A percentile compares a stretch with the other conserved stretches of the same genome.
phyloP scores from a whole-genome alignment of 2,113 vertebrate species.

The Onychostruthus taczanowskii region DNA sequence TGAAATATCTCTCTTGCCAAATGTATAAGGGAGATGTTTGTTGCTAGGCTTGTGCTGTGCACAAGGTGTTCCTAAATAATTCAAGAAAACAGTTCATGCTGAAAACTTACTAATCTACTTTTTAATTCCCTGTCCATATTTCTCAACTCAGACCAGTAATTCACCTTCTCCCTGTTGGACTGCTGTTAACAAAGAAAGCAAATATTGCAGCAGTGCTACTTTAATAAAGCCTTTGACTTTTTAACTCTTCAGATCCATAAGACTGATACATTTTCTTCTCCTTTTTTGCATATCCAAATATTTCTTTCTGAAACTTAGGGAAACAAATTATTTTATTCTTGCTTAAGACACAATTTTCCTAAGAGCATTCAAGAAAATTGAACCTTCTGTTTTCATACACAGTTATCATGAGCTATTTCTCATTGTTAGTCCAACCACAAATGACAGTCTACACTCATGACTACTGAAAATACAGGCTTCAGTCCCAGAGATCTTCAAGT shows the following conservation, averaged over 20 bases:
- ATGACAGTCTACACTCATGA: not conserved
- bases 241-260: not conserved
- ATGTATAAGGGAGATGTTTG: not conserved
- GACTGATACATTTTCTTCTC: not conserved
- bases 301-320: not conserved
- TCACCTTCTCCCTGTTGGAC: not conserved
- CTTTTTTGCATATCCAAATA: not conserved
- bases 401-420: not conserved
- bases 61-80: not conserved
- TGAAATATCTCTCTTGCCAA: not conserved
- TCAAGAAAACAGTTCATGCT: not conserved
- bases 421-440: not conserved
- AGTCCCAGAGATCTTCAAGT: not conserved
- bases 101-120: not conserved
- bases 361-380: not conserved
- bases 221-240: not conserved
- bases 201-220: not conserved
- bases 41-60: not conserved
- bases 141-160: not conserved
- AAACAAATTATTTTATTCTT: not conserved
- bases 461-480: not conserved
- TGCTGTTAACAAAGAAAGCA: not conserved
- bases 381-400: not conserved
- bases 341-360: not conserved
- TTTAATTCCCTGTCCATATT: not conserved